A percentile compares a stretch with the other conserved stretches of the same genome.
Conservation (phyloP, 2,888 invertebrate species). For the Eustalomyia histrio region DNA sequence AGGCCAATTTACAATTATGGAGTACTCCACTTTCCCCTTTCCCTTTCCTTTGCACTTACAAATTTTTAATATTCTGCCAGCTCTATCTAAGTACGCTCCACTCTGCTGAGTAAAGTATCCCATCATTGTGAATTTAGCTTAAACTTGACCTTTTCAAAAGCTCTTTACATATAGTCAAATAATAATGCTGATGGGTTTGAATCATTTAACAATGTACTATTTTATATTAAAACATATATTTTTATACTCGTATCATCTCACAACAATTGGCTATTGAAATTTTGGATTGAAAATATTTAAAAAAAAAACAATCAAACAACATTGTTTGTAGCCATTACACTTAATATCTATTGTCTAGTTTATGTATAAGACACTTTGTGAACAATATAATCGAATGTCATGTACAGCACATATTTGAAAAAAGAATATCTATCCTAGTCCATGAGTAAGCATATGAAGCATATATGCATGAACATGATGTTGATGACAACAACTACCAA, state of each 20-base stretch:
- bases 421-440: slow-evolving; percentile 27
- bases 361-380: neutral
- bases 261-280: slow-evolving; percentile 35
- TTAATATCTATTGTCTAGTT: slow-evolving; percentile 51
- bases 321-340: slow-evolving; percentile 49
- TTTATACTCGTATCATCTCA: slow-evolving; percentile 19
- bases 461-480: slow-evolving; percentile 7
- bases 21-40: too few relatives aligned
- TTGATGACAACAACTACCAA: slow-evolving; percentile 31
- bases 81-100: too few relatives aligned
- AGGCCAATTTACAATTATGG: too few relatives aligned
- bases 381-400: slow-evolving; percentile 49
- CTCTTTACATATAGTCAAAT: neutral
- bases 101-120: too few relatives aligned
- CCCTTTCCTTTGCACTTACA: too few relatives aligned
- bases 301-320: neutral
- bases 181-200: neutral
- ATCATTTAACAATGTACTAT: slow-evolving; percentile 25
- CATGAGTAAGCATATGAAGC: neutral
- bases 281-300: slow-evolving; percentile 8
- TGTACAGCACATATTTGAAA: slow-evolving; percentile 12
- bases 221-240: slow-evolving; percentile 2
- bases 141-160: slow-evolving; percentile 70
- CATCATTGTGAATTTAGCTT: too few relatives aligned
- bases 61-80: too few relatives aligned